A percentile compares a stretch with the other conserved stretches of the same genome.
Evolutionary conservation across 2,888 invertebrate species (phyloP).

Genomic region (Drosophila robusta): DNA sequence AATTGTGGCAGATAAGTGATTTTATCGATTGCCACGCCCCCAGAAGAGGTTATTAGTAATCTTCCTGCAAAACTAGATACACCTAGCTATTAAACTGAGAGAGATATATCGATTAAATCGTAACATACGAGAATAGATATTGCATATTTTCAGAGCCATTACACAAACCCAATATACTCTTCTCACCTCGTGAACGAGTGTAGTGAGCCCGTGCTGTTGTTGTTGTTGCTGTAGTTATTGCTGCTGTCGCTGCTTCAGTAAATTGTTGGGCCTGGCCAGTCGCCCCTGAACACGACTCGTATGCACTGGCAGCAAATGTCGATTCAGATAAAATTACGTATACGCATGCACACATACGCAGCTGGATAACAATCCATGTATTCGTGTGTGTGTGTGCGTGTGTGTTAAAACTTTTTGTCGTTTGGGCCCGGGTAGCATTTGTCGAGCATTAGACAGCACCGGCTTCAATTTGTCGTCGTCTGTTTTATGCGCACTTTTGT

Average conservation of each 20-base stretch:
- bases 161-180: no score
- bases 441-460: conserved; percentile 29
- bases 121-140: no score
- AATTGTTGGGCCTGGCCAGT: conserved; percentile 8
- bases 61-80: no score
- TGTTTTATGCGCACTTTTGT: conserved; percentile 20
- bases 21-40: no score
- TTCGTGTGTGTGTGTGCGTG: conserved; percentile 1
- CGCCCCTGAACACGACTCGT: conserved; percentile 15
- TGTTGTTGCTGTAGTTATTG: conserved; percentile 19
- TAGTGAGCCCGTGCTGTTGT: conserved; percentile 36
- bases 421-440: conserved; percentile 19
- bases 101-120: no score
- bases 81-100: no score
- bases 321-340: conserved; percentile 68
- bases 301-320: conserved; percentile 36
- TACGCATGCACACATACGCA: conserved; percentile 48
- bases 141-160: no score
- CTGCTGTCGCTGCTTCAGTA: conserved; percentile 25
- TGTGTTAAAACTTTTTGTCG: conserved; percentile 9
- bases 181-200: no score
- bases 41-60: no score
- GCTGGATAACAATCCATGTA: conserved; percentile 37
- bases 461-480: conserved; percentile 41
- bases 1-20: no score